Conservation (phyloP, 2,888 invertebrate species). For the Achlya flavicornis region DNA sequence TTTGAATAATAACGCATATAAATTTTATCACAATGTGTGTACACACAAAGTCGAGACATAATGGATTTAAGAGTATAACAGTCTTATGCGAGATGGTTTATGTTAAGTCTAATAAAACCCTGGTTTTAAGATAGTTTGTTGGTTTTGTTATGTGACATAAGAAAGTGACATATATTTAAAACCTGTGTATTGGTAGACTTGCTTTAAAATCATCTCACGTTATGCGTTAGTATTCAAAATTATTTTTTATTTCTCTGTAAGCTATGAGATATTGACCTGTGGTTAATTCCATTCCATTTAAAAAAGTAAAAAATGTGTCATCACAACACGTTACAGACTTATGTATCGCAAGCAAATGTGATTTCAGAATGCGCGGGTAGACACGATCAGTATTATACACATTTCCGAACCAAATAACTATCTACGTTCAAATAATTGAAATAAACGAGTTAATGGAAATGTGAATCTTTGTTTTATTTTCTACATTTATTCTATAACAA, state of each 20-base stretch:
- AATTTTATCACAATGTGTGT: no score
- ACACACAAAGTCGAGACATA: no score
- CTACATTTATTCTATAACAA: slow-evolving; percentile 7
- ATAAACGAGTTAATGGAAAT: slow-evolving; percentile 61
- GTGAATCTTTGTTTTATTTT: slow-evolving; percentile 47
- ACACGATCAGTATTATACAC: slow-evolving; percentile 54
- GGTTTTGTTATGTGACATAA: no score
- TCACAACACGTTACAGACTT: neutral
- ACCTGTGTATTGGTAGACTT: no score
- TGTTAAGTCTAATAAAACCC: no score
- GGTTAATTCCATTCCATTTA: neutral
- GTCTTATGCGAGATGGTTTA: no score
- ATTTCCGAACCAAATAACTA: slow-evolving; percentile 69
- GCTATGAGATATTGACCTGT: neutral
- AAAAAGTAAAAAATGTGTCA: no score
- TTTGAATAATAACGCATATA: neutral
- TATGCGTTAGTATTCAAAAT: neutral
- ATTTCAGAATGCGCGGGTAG: slow-evolving; percentile 29
- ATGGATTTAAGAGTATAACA: neutral
- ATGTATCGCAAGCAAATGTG: slow-evolving; percentile 6
- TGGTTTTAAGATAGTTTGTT: no score
- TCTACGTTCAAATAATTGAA: slow-evolving; percentile 54
- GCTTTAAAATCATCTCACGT: no score
- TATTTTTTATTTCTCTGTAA: neutral
- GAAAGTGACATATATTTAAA: no score